Conservation (phyloP, 1,140 invertebrate genomes). For the Rhagoletis pomonella region DNA sequence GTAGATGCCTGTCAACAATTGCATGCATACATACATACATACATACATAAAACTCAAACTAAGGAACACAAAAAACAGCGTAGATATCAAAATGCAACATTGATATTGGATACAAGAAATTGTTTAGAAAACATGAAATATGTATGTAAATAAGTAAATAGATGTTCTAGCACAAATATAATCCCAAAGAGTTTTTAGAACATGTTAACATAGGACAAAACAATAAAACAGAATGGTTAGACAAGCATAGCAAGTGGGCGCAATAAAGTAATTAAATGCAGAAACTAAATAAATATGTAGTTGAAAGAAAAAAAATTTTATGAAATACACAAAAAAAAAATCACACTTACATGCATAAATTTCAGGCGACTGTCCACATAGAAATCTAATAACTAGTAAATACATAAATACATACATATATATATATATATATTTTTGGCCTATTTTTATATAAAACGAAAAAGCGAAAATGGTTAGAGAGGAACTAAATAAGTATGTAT, state of each 20-base stretch:
- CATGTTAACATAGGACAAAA: too few species aligned
- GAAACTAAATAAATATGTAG: too few species aligned
- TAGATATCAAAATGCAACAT: background rate
- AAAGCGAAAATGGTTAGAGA: background rate
- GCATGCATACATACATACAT: background rate
- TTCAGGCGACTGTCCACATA: background rate
- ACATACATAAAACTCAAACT: background rate
- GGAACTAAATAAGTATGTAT: background rate
- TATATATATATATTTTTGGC: slow-evolving; percentile 28
- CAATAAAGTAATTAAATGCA: too few species aligned
- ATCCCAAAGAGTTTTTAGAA: too few species aligned
- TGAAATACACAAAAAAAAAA: background rate
- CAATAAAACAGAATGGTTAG: too few species aligned
- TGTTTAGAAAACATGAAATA: background rate
- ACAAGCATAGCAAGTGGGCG: too few species aligned
- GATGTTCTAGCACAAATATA: too few species aligned
- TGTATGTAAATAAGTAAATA: background rate
- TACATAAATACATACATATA: background rate
- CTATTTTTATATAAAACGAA: slow-evolving; percentile 31
- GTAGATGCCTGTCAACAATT: too few species aligned
- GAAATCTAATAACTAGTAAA: background rate
- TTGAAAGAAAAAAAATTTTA: too few species aligned
- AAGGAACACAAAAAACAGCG: background rate
- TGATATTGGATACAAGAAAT: background rate
- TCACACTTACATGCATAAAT: background rate